Percentiles rank a stretch among this genome's conserved stretches.
Evolutionary conservation across 2,888 invertebrate species (phyloP).

Genomic region (Yponomeuta sedellus): DNA sequence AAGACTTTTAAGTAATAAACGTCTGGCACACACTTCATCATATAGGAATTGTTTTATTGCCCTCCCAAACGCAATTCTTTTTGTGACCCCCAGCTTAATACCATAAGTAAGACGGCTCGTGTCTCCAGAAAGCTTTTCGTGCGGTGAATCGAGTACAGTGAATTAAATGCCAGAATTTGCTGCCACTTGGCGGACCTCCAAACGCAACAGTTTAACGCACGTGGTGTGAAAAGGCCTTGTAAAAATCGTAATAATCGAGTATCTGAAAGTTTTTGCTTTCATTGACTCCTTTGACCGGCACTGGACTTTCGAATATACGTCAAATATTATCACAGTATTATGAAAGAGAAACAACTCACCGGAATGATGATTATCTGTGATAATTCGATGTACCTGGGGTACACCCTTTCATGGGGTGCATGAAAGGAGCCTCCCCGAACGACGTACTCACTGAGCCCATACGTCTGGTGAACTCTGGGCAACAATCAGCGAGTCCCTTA

Average conservation of each 20-base stretch:
- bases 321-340: too few relatives aligned
- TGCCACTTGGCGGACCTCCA: conserved; percentile 25
- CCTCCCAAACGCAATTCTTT: not conserved
- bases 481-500: too few relatives aligned
- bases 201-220: conserved; percentile 25
- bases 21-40: not conserved
- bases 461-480: too few relatives aligned
- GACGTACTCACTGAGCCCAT: too few relatives aligned
- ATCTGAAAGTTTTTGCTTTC: too few relatives aligned
- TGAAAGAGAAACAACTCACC: too few relatives aligned
- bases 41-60: not conserved
- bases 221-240: not conserved
- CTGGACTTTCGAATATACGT: too few relatives aligned
- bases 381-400: too few relatives aligned
- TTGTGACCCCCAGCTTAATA: not conserved
- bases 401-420: too few relatives aligned
- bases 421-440: too few relatives aligned
- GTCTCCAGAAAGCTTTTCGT: not conserved
- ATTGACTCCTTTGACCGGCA: too few relatives aligned
- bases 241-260: not conserved
- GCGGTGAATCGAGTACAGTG: not conserved
- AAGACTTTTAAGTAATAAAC: not conserved
- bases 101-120: not conserved
- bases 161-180: conserved; percentile 10
- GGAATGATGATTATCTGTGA: too few relatives aligned